A percentile compares a stretch with the other conserved stretches of the same genome.
phyloP scores from a whole-genome alignment of 2,113 vertebrate genomes.

The Scatophagus argus region DNA sequence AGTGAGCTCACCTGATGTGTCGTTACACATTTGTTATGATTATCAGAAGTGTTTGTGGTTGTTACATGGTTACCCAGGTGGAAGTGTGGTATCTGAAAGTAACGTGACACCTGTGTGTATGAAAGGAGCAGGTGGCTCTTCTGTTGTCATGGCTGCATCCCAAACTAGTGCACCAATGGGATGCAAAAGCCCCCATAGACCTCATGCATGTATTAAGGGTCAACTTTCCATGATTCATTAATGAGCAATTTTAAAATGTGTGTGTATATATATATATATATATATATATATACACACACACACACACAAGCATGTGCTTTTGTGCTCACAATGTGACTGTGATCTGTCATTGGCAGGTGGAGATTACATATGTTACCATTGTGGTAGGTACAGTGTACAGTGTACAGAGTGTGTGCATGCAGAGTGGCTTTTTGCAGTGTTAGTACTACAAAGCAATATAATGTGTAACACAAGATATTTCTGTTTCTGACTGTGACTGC shows the following conservation, averaged over 20 bases:
- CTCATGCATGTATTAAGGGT: conserved; percentile 30
- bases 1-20: not conserved
- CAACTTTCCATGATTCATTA: conserved; percentile 60
- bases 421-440: conserved; percentile 59
- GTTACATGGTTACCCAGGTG: not conserved
- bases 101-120: conserved; percentile 57
- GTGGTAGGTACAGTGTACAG: conserved; percentile 83
- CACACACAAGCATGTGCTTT: conserved; percentile 15
- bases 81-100: conserved; percentile 25
- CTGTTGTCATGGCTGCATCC: conserved; percentile 67
- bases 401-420: conserved; percentile 61
- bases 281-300: too few species aligned
- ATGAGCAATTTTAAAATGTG: conserved; percentile 37
- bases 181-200: conserved; percentile 22
- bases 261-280: too few species aligned
- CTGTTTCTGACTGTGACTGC: conserved; percentile 14
- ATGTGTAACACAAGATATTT: not conserved
- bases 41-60: not conserved
- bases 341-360: conserved; percentile 78
- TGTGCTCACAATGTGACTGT: conserved; percentile 49
- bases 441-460: not conserved
- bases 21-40: not conserved
- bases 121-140: conserved; percentile 57
- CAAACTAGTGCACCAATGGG: conserved; percentile 30
- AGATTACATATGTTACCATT: conserved; percentile 80